These are phyloP conservation scores for Parasteatoda lunata DNA, from an alignment of 2,888 invertebrate species.

Conservation along the genomic window DNA sequence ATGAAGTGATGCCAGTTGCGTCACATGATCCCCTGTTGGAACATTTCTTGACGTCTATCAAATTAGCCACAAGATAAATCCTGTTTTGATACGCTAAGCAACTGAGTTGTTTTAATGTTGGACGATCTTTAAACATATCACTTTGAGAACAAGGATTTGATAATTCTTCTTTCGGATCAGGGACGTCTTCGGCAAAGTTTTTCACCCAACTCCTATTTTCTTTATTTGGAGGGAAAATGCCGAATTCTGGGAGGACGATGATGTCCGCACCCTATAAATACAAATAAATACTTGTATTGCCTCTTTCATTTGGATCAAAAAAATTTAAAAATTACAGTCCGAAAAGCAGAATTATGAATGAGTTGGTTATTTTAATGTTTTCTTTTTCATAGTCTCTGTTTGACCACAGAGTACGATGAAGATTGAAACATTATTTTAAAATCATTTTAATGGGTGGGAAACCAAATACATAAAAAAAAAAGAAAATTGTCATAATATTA, in stretches of 20 bases:
- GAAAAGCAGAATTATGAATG: too few relatives aligned
- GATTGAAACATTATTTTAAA: too few relatives aligned
- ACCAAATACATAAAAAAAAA: too few relatives aligned
- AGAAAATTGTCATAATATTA: too few relatives aligned
- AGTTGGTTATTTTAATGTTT: too few relatives aligned
- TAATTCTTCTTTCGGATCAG: conserved; percentile 4
- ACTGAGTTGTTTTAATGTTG: conserved; percentile 73
- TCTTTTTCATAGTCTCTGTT: too few relatives aligned
- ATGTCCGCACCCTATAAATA: conserved; percentile 80
- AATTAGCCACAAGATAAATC: conserved; percentile 83
- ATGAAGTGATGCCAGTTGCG: conserved; percentile 35
- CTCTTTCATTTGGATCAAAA: too few relatives aligned
- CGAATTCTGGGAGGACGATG: conserved; percentile 84
- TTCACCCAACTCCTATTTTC: not conserved
- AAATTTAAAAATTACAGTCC: too few relatives aligned
- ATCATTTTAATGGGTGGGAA: too few relatives aligned
- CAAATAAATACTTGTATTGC: not conserved
- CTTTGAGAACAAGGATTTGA: conserved; percentile 36
- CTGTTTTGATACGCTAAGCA: conserved; percentile 78
- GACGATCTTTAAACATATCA: not conserved
- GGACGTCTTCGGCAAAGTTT: conserved; percentile 19
- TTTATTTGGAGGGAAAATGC: conserved; percentile 71
- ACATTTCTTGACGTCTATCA: conserved; percentile 80
- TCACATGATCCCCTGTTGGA: conserved; percentile 71
- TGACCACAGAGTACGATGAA: too few relatives aligned